phyloP scores from a whole-genome alignment of 1,140 invertebrate genomes.

The Dysdera silvatica region DNA sequence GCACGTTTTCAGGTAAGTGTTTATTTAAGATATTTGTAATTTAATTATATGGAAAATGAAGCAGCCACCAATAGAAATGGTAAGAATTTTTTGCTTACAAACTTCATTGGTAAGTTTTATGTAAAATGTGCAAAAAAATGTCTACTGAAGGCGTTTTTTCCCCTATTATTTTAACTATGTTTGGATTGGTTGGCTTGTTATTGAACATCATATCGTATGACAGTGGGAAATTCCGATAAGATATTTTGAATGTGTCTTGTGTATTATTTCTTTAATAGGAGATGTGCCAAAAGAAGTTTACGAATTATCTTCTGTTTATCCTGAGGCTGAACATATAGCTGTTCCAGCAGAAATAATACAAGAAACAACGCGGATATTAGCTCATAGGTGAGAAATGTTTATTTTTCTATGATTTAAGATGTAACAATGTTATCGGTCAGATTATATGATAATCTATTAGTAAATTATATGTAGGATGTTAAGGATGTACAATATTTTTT shows the following conservation, averaged over 20 bases:
- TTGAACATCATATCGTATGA: neutral
- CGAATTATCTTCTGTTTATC: constrained; percentile 35
- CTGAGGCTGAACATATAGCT: constrained; percentile 34
- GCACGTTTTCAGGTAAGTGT: too few species aligned
- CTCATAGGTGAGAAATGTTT: constrained; percentile 64
- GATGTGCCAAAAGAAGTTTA: constrained; percentile 36
- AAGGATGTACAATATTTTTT: too few species aligned
- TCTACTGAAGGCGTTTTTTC: too few species aligned
- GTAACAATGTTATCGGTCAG: too few species aligned
- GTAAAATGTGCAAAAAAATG: too few species aligned
- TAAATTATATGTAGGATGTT: too few species aligned
- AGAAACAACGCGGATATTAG: constrained; percentile 74
- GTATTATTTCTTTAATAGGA: constrained; percentile 10
- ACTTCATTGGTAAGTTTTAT: too few species aligned
- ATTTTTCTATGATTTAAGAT: neutral
- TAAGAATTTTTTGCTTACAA: too few species aligned
- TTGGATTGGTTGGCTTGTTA: neutral
- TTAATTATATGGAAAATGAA: too few species aligned
- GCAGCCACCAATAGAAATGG: too few species aligned
- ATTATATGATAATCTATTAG: too few species aligned
- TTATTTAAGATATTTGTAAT: too few species aligned
- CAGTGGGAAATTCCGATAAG: neutral
- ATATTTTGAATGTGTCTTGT: neutral
- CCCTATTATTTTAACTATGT: neutral
- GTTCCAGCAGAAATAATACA: constrained; percentile 49